A percentile compares a stretch with the other conserved stretches of the same genome.
These are phyloP conservation scores for Chrysomela aeneicollis DNA, from an alignment of 2,888 invertebrate species.

Conservation along the genomic window DNA sequence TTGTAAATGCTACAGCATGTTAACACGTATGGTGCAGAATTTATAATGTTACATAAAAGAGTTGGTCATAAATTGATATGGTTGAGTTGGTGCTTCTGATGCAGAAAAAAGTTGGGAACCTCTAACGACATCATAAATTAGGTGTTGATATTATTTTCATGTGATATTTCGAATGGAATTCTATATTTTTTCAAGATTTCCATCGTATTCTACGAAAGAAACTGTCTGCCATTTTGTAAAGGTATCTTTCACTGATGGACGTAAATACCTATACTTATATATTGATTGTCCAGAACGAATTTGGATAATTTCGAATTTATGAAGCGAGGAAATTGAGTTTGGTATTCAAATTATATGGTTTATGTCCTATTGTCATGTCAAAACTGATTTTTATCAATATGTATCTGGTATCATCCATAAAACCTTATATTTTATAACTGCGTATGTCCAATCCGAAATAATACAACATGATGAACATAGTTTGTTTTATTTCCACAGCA, in stretches of 20 bases:
- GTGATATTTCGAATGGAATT: not conserved
- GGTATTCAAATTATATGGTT: conserved; percentile 34
- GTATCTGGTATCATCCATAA: conserved; percentile 31
- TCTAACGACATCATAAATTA: conserved; percentile 10
- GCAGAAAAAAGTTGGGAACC: conserved; percentile 2
- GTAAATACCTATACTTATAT: not conserved
- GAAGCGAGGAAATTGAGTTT: conserved; percentile 28
- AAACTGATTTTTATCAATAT: conserved; percentile 33
- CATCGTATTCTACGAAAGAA: no score
- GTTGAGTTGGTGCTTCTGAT: not conserved
- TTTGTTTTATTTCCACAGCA: not conserved
- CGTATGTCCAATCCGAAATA: conserved; percentile 4
- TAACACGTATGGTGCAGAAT: conserved; percentile 48
- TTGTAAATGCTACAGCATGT: conserved; percentile 49
- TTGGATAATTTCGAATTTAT: conserved; percentile 30
- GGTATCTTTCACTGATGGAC: not conserved
- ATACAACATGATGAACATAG: not conserved
- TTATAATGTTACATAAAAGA: conserved; percentile 43
- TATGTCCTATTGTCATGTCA: conserved; percentile 37
- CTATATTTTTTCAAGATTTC: not conserved
- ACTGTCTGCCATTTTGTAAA: not conserved
- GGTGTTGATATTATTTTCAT: not conserved
- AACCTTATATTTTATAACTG: conserved; percentile 18
- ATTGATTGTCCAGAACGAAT: not conserved
- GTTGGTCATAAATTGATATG: conserved; percentile 35